Evolutionary conservation across 92 coral and sea anemone genomes (phyloP).

Genomic region (Porites evermanni): DNA sequence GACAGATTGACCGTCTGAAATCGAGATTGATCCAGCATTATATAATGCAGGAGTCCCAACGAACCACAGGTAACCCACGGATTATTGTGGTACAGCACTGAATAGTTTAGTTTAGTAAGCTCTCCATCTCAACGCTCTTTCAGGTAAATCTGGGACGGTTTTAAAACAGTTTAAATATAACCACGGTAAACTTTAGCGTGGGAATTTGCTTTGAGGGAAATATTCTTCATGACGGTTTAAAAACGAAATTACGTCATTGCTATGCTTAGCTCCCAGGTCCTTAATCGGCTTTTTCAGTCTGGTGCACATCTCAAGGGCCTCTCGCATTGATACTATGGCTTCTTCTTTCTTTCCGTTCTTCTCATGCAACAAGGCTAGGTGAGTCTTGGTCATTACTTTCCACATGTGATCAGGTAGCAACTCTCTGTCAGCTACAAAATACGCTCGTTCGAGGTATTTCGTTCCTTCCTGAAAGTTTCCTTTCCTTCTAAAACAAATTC

Average conservation of each 20-base stretch:
- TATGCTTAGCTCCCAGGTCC: not conserved
- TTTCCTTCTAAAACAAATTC: not conserved
- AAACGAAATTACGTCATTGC: not conserved
- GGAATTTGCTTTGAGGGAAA: not conserved
- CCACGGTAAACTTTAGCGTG: too few species aligned
- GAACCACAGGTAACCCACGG: too few species aligned
- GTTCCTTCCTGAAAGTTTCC: slow-evolving; percentile 3
- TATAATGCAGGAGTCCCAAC: too few species aligned
- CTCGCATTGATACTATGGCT: slow-evolving; percentile 4
- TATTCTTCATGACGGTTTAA: not conserved
- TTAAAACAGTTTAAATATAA: too few species aligned
- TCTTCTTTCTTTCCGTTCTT: not conserved
- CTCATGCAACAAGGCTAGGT: slow-evolving; percentile 8
- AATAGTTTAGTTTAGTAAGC: too few species aligned
- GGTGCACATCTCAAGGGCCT: slow-evolving; percentile 1
- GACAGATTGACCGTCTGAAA: too few species aligned
- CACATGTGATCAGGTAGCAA: slow-evolving; percentile 9
- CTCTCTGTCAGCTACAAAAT: slow-evolving; percentile 18
- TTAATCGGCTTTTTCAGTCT: not conserved
- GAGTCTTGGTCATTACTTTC: slow-evolving; percentile 20
- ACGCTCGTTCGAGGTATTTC: not conserved
- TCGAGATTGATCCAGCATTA: too few species aligned
- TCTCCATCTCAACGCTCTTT: too few species aligned
- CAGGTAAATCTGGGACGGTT: too few species aligned
- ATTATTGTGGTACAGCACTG: too few species aligned